Evolutionary conservation across 2,888 invertebrate genomes (phyloP).

Genomic region (Drosophila demipolita): DNA sequence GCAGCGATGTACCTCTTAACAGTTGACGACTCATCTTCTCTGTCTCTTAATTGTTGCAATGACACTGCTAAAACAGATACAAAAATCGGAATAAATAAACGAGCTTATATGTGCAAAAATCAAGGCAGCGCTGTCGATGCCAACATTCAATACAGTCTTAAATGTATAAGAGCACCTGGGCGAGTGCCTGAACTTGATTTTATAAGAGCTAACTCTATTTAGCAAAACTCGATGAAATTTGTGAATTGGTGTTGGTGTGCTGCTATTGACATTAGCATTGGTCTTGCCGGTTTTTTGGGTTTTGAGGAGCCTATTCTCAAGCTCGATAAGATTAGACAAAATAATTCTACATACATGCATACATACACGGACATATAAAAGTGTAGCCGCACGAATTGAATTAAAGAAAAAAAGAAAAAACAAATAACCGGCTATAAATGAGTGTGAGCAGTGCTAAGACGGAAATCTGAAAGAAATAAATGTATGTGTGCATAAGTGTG

Average conservation of each 20-base stretch:
- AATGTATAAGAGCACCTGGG: slow-evolving; percentile 51
- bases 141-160: slow-evolving; percentile 8
- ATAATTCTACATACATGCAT: slow-evolving; percentile 23
- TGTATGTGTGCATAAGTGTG: neutral
- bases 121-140: slow-evolving; percentile 25
- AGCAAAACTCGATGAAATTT: neutral
- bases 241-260: slow-evolving; percentile 1
- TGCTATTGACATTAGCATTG: slow-evolving; percentile 33
- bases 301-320: slow-evolving; percentile 33
- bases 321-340: slow-evolving; percentile 45
- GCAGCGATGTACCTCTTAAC: slow-evolving; percentile 67
- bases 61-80: slow-evolving; percentile 19
- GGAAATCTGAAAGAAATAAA: neutral
- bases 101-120: slow-evolving; percentile 25
- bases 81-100: slow-evolving; percentile 21
- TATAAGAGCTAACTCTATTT: slow-evolving; percentile 53
- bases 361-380: slow-evolving; percentile 2
- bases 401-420: slow-evolving; percentile 22
- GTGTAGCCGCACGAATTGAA: slow-evolving; percentile 27
- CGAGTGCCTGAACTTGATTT: slow-evolving; percentile 37
- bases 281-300: neutral
- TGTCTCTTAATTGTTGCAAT: slow-evolving; percentile 2
- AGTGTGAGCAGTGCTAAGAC: slow-evolving; percentile 11
- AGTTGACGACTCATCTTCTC: slow-evolving; percentile 77
- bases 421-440: slow-evolving; percentile 35